These are phyloP conservation scores for Aethina tumida DNA, from an alignment of 1,140 invertebrate genomes.

Conservation along the genomic window DNA sequence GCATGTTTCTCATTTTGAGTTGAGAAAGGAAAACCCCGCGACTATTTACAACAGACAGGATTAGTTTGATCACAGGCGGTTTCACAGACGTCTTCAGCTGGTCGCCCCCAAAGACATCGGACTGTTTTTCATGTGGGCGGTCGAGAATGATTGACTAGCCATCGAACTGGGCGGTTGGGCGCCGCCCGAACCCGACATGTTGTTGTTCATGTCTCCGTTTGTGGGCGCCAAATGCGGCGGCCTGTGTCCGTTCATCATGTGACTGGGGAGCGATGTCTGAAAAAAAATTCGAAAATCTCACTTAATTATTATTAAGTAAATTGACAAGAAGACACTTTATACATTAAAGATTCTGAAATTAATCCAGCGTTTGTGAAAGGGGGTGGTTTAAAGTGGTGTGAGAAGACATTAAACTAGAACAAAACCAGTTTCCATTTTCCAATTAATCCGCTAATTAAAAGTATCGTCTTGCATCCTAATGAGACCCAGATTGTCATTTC, in stretches of 20 bases:
- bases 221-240: slow-evolving; percentile 27
- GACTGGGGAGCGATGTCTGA: slow-evolving; percentile 32
- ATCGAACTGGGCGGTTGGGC: slow-evolving; percentile 28
- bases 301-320: neutral
- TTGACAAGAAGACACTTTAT: neutral
- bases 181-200: slow-evolving; percentile 30
- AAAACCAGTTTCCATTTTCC: no score
- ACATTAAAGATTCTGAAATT: neutral
- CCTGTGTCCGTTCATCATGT: slow-evolving; percentile 34
- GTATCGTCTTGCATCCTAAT: no score
- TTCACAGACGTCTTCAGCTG: slow-evolving; percentile 35
- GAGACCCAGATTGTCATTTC: no score
- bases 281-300: slow-evolving; percentile 16
- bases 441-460: no score
- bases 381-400: no score
- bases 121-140: slow-evolving; percentile 30
- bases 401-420: no score
- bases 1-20: no score
- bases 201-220: slow-evolving; percentile 35
- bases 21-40: no score
- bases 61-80: slow-evolving; percentile 23
- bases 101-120: slow-evolving; percentile 32
- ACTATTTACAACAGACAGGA: no score
- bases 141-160: slow-evolving; percentile 25
- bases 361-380: no score